Base-by-base conservation (phyloP, 2,888 invertebrate genomes). In the Beris morrisii region DNA sequence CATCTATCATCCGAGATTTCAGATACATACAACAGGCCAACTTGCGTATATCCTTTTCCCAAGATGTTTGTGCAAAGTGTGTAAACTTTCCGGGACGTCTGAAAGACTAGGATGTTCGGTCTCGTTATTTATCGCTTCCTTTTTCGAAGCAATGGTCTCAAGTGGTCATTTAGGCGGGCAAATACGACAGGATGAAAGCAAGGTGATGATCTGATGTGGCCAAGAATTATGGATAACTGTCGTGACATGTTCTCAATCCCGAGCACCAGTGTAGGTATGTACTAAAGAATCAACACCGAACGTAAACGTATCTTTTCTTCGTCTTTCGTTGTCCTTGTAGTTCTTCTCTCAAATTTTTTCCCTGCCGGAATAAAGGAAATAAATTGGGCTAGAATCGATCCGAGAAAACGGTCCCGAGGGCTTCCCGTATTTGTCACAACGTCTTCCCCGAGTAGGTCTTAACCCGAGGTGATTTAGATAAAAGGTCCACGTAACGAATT, bases 211-310 rank as follows among this genome's bases (percentile, higher is more conserved):
- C 28, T 61, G 61, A 32, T 48, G 50, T 50, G 43, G 52, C 31
- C n/a, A 61, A 11, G 61, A 61, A 61, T 61, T 61, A 61, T 61
- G 52, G 61, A 61, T 52, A 50, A 52, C 31, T 50, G 50, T 38
- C 61, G 45, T 61, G 61, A 61, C 32, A 50, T 32, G 13, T 61
- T 61, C 52, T 38, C 12, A 38, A 50, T 32, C 28, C 31, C 22
- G 52, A 11, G 22, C 22, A 22, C 22, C 22, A 22, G 22, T 22
- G 22, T n/a, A n/a, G n/a, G n/a, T 22, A 22, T 22, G 22, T 22
- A 22, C 3, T 22, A 22, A 45, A 45, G 45, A 28, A 45, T 58
- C 45, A 11, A 28, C 28, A 58, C 11, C 11, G 31, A 12, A 31
- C n/a, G 46, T 45, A 13, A 6, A 13, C 12, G 31, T 11, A 13